Percentiles rank a stretch among this genome's conserved stretches.
These are phyloP conservation scores for Pseudorasbora parva DNA, from an alignment of 2,113 vertebrate species.

Conservation along the genomic window DNA sequence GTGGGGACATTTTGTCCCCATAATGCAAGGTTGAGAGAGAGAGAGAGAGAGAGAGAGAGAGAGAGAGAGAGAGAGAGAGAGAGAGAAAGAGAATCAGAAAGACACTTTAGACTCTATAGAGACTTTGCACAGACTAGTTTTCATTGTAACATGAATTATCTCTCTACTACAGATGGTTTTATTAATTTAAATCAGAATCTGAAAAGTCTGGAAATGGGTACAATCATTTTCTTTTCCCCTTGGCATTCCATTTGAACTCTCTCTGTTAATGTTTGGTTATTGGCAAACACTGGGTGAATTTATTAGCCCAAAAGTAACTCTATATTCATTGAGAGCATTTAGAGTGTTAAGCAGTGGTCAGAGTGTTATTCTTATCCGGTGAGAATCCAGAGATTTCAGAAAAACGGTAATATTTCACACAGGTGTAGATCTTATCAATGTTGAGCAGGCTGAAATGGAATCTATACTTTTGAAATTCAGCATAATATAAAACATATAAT, in stretches of 20 bases:
- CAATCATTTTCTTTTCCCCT: constrained; percentile 51
- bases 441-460: neutral
- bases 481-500: neutral
- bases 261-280: neutral
- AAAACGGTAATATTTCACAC: constrained; percentile 7
- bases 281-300: neutral
- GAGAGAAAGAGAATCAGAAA: constrained; percentile 33
- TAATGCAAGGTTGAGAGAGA: no score
- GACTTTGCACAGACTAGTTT: constrained; percentile 61
- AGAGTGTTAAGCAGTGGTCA: neutral
- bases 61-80: no score
- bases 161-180: constrained; percentile 70
- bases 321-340: neutral
- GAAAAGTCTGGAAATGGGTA: constrained; percentile 56
- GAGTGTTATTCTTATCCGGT: neutral
- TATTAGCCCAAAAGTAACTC: neutral
- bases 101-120: constrained; percentile 46
- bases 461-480: neutral
- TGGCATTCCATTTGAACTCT: constrained; percentile 49
- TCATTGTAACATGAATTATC: constrained; percentile 68
- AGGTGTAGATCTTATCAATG: neutral
- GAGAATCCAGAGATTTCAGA: neutral
- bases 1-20: no score
- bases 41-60: no score
- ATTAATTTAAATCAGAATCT: constrained; percentile 72